phyloP scores from a whole-genome alignment of 2,113 vertebrate genomes.

The Alethe castanea region DNA sequence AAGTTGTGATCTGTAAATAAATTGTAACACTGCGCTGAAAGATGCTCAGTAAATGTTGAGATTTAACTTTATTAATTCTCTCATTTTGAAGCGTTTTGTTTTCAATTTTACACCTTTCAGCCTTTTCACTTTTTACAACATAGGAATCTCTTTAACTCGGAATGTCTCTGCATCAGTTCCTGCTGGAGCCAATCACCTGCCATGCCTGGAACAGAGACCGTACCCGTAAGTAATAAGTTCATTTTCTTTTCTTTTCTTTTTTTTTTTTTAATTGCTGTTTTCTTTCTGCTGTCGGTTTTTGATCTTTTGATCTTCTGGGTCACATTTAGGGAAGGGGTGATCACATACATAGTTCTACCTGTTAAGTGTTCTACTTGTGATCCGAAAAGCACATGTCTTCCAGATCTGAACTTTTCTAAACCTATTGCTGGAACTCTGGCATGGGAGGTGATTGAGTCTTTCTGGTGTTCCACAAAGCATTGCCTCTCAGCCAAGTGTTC shows the following conservation, averaged over 20 bases:
- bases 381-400: accelerated
- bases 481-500: background rate
- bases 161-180: conserved; percentile 98
- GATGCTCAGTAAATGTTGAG: background rate
- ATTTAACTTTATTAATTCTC: background rate
- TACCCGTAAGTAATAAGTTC: conserved; percentile 81
- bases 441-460: background rate
- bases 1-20: background rate
- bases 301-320: background rate
- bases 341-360: background rate
- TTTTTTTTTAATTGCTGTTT: background rate
- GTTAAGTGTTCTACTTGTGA: background rate
- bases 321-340: accelerated
- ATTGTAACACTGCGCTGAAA: background rate
- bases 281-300: background rate
- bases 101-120: conserved; percentile 50
- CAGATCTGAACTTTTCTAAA: background rate
- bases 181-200: conserved; percentile 98
- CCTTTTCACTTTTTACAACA: conserved; percentile 44
- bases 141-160: conserved; percentile 64
- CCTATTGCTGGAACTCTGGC: background rate
- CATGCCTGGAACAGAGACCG: conserved; percentile 98
- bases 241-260: accelerated
- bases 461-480: background rate
- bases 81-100: background rate